Evolutionary conservation across 2,113 vertebrate genomes (phyloP).

Genomic region (Caranx melampygus): DNA sequence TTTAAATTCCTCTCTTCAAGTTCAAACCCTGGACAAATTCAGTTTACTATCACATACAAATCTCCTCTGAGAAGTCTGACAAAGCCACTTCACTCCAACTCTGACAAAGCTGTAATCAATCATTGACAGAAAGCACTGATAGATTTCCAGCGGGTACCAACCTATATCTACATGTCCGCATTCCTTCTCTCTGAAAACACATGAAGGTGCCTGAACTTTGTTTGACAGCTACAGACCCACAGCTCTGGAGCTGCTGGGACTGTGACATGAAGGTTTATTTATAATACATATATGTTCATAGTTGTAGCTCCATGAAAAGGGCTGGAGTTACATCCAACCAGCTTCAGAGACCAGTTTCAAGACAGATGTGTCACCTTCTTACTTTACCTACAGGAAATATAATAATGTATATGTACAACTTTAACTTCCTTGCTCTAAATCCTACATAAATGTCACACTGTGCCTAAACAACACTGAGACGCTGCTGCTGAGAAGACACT

Average conservation of each 20-base stretch:
- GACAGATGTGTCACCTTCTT: not conserved
- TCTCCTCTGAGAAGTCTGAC: not conserved
- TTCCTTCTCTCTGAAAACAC: conserved; percentile 21
- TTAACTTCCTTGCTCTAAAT: not conserved
- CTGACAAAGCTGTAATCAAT: not conserved
- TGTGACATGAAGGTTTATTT: not conserved
- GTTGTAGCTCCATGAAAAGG: too few relatives aligned
- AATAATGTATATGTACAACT: too few relatives aligned
- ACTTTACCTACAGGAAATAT: not conserved
- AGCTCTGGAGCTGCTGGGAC: not conserved
- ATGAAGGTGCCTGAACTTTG: conserved; percentile 21
- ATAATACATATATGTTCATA: too few relatives aligned
- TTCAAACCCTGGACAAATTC: not conserved
- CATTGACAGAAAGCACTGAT: conserved; percentile 22
- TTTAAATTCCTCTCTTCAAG: not conserved
- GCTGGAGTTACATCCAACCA: too few relatives aligned
- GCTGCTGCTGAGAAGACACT: not conserved
- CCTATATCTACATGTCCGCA: conserved; percentile 5
- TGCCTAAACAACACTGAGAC: not conserved
- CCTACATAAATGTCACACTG: not conserved
- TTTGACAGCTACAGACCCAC: not conserved
- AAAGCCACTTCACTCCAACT: not conserved
- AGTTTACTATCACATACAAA: not conserved
- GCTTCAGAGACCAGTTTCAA: not conserved
- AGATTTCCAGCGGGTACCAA: not conserved